Percentiles rank a stretch among this genome's conserved stretches.
Conservation (phyloP, 1,140 invertebrate genomes). For the Drosophila littoralis region DNA sequence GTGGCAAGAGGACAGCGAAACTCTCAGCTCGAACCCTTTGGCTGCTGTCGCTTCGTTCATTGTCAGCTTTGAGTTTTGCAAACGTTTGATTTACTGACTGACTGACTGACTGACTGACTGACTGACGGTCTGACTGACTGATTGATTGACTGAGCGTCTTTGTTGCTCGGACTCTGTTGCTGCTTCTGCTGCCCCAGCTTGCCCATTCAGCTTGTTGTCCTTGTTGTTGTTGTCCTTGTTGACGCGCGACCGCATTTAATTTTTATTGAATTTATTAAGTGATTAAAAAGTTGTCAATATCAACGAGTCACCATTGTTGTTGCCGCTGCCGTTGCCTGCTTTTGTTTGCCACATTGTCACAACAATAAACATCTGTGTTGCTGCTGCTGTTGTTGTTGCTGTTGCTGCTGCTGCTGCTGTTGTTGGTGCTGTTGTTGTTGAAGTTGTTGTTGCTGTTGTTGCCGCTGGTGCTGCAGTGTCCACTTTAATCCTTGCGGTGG, state of each 20-base stretch:
- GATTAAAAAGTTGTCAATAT: constrained; percentile 84
- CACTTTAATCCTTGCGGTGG: constrained; percentile 80
- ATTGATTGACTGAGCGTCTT: constrained; percentile 6
- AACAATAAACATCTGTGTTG: constrained; percentile 37
- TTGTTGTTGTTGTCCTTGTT: constrained; percentile 51
- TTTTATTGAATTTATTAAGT: constrained; percentile 84
- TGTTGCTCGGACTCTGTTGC: not conserved
- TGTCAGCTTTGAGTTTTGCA: constrained; percentile 69
- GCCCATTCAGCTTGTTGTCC: constrained; percentile 17
- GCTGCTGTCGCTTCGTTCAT: constrained; percentile 50
- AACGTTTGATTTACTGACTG: constrained; percentile 54
- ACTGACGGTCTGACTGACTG: constrained; percentile 29
- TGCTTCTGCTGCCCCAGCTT: not conserved
- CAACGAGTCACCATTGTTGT: constrained; percentile 63
- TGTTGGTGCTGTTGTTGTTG: constrained; percentile 32
- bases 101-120: constrained; percentile 29
- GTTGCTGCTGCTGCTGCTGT: constrained; percentile 11
- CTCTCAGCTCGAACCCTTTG: constrained; percentile 48
- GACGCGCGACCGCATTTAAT: constrained; percentile 83
- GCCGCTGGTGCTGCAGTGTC: constrained; percentile 52
- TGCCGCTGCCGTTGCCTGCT: constrained; percentile 46
- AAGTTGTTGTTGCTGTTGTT: too few species aligned
- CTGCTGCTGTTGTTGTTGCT: constrained; percentile 19
- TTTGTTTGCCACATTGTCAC: constrained; percentile 77
- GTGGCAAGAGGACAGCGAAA: not conserved